Base-by-base conservation (phyloP, 2,888 invertebrate genomes). In the Lysandra bellargus region DNA sequence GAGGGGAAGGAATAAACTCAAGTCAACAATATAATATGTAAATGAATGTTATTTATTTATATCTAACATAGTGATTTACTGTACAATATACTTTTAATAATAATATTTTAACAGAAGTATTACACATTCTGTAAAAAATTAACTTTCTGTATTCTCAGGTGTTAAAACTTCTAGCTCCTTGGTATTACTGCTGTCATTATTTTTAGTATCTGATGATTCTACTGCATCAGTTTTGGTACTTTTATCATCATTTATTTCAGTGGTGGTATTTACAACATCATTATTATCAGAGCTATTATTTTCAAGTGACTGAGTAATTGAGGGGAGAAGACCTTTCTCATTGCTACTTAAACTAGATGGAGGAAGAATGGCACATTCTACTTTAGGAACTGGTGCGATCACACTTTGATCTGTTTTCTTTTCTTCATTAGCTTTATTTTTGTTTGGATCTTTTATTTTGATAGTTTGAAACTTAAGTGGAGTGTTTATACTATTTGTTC, bases 381-480 rank as follows among this genome's bases (percentile, higher is more conserved):
- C 91, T 86, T 90, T 90, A 79, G 94, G 94, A 80, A 94, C 90
- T 85, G 93, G 89, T 0, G 93, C 93, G 61, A 93, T 90, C 78
- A 91, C 88, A 78, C 92, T 89, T 87, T 92, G 91, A 83, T 93
- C 92, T 79, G 87, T 84, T 79, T 85, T 80, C 75, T 88, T 90
- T 80, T 90, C 90, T 82, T 91, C 89, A 82, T 83, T 88, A 7
- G 84, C 81, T 60, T 85, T 83, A 80, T 83, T 84, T 82, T 90
- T 91, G 81, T 83, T 89, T n/a, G 90, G 87, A 82, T 93, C 93
- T 84, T 93, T 83, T 96, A 99, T 91, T 98, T 98, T 95, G 96
- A 98, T 88, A 96, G 92, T 94, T 86, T 93, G 93, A 82, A 91
- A 92, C 85, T 93, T 93, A 17, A 93, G 83, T 37, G 92, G 86